These are phyloP conservation scores for Mus musculus DNA, from an alignment of 2,113 vertebrate genomes.

Conservation along the genomic window DNA sequence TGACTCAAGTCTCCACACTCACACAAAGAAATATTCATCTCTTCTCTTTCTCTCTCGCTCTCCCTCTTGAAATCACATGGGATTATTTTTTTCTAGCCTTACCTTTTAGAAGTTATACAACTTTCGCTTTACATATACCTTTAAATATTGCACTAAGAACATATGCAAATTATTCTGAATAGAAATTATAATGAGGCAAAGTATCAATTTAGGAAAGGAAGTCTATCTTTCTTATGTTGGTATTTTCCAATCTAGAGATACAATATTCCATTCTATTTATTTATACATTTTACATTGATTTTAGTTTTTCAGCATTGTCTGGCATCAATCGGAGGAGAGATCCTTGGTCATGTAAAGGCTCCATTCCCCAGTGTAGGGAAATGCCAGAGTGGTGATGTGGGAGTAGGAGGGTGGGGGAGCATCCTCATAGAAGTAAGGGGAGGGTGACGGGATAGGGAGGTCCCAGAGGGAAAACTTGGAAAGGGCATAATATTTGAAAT, in stretches of 20 bases:
- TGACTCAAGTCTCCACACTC: neutral
- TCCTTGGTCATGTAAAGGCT: too few species aligned
- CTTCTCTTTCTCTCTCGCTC: too few species aligned
- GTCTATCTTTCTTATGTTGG: neutral
- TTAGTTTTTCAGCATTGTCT: neutral
- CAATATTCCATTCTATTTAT: neutral
- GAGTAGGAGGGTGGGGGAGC: too few species aligned
- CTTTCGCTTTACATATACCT: neutral
- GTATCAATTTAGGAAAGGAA: neutral
- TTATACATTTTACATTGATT: neutral
- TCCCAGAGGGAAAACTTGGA: too few species aligned
- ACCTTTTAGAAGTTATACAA: neutral
- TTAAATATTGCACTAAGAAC: neutral
- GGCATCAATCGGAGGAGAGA: too few species aligned
- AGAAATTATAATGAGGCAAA: neutral
- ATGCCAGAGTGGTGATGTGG: too few species aligned
- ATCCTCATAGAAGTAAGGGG: too few species aligned
- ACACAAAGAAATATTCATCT: neutral
- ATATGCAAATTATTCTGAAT: neutral
- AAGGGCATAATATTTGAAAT: too few species aligned
- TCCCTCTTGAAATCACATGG: neutral
- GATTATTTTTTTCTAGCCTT: neutral
- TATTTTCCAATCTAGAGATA: neutral
- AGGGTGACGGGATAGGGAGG: too few species aligned
- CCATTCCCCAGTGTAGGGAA: too few species aligned